Evolutionary conservation across 1,140 invertebrate genomes (phyloP).

Genomic region (Heterodera schachtii): DNA sequence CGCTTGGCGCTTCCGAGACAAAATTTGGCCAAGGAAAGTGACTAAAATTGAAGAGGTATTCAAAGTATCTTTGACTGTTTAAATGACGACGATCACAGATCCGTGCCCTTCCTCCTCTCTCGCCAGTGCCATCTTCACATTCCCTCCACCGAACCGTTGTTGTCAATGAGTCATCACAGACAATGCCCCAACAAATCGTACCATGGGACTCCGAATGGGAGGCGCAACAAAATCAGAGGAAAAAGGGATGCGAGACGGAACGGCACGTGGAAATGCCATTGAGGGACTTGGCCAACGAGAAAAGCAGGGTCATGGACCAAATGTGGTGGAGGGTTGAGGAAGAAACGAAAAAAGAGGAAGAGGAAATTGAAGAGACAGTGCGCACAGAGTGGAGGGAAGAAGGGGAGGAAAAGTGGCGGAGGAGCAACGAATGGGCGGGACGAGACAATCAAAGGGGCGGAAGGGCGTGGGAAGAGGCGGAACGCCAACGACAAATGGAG

Average conservation of each 20-base stretch:
- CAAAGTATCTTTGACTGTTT: background rate
- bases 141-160: background rate
- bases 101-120: background rate
- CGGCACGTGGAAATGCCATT: background rate
- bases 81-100: background rate
- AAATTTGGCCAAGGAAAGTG: constrained; percentile 7
- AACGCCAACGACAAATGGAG: background rate
- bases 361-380: background rate
- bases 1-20: background rate
- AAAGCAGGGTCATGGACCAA: background rate
- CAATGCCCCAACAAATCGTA: background rate
- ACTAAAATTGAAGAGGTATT: background rate
- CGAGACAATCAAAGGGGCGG: background rate
- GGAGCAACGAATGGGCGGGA: background rate
- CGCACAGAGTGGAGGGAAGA: background rate
- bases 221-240: background rate
- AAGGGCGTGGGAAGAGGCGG: background rate
- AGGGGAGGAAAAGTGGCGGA: background rate
- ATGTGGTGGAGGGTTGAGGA: background rate
- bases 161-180: background rate
- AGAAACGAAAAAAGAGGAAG: background rate
- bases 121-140: background rate
- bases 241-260: background rate
- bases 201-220: background rate
- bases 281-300: background rate